Percentiles rank a stretch among this genome's conserved stretches.
These are phyloP conservation scores for Poecilobothrus nobilitatus DNA, from an alignment of 2,888 invertebrate genomes.

Conservation along the genomic window DNA sequence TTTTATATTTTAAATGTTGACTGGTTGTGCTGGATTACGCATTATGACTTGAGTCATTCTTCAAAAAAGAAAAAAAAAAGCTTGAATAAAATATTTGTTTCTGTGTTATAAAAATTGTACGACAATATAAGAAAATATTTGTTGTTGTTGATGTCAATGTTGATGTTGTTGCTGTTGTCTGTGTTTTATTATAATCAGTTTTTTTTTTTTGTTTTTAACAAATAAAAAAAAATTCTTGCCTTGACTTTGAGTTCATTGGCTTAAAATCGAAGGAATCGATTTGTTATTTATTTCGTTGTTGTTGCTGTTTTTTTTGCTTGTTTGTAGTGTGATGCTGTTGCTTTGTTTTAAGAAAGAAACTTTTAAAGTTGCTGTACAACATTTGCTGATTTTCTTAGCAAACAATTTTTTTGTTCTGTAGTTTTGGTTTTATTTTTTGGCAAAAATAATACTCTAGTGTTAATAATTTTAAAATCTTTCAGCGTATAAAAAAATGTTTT, in stretches of 20 bases:
- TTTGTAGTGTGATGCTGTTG: no score
- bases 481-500: no score
- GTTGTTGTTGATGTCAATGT: background rate
- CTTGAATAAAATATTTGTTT: background rate
- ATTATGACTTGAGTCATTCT: background rate
- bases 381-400: no score
- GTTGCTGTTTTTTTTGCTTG: background rate
- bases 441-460: no score
- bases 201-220: background rate
- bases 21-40: background rate
- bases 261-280: slow-evolving; percentile 1
- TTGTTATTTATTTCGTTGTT: background rate
- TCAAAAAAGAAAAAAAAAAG: background rate
- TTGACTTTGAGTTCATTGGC: slow-evolving; percentile 1
- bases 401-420: no score
- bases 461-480: no score
- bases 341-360: no score
- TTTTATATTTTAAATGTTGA: background rate
- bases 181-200: background rate
- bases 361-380: no score
- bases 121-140: background rate
- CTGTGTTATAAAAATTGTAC: background rate
- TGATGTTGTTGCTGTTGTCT: no score
- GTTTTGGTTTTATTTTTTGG: no score
- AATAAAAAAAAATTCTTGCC: background rate